Evolutionary conservation across 2,797 vertebrate species (phyloP).

Genomic region (Enteromius fasciolatus): DNA sequence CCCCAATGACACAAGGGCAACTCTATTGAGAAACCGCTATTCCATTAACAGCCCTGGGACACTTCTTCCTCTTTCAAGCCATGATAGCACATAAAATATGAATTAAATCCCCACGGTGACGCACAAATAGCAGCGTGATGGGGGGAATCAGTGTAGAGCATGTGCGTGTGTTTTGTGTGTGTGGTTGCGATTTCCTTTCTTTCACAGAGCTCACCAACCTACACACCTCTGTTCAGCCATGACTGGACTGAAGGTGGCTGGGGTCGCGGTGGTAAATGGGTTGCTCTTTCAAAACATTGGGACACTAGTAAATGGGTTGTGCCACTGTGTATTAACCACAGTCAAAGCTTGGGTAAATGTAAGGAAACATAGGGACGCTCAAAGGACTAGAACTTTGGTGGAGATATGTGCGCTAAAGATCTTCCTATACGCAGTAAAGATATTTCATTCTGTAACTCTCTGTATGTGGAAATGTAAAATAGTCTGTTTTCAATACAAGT

Average conservation of each 20-base stretch:
- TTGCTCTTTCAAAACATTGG: slow-evolving; percentile 75
- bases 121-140: slow-evolving; percentile 59
- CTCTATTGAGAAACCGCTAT: slow-evolving; percentile 65
- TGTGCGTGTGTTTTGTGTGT: slow-evolving; percentile 34
- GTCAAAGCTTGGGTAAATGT: slow-evolving; percentile 72
- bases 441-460: background rate
- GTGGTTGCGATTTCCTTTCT: slow-evolving; percentile 63
- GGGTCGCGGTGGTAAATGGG: slow-evolving; percentile 71
- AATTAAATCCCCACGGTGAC: slow-evolving; percentile 66
- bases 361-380: slow-evolving; percentile 58
- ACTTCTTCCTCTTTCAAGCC: slow-evolving; percentile 65
- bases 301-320: slow-evolving; percentile 70
- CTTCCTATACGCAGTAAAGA: slow-evolving; percentile 25
- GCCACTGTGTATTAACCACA: slow-evolving; percentile 71
- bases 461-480: background rate
- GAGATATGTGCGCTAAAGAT: slow-evolving; percentile 17
- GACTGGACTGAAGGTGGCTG: slow-evolving; percentile 62
- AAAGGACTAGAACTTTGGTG: slow-evolving; percentile 64
- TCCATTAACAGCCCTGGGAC: slow-evolving; percentile 54
- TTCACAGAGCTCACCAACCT: slow-evolving; percentile 67
- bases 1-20: slow-evolving; percentile 38
- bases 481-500: background rate
- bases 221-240: slow-evolving; percentile 63
- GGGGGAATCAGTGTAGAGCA: slow-evolving; percentile 39
- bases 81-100: slow-evolving; percentile 73